phyloP scores from a whole-genome alignment of 2,797 vertebrate species.

The Onychomys leucogaster region DNA sequence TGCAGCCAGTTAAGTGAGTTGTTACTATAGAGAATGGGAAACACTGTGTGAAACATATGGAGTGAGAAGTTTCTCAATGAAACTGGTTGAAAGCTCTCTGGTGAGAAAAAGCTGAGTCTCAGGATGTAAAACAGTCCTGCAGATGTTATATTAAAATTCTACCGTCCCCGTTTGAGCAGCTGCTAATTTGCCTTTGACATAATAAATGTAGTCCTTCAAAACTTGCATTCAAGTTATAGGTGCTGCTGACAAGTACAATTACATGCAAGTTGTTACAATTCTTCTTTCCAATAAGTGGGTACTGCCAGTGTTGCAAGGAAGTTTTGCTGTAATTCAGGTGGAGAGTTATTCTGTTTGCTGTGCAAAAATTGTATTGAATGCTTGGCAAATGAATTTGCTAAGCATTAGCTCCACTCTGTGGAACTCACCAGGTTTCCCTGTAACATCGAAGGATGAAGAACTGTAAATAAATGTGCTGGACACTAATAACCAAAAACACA shows the following conservation, averaged over 20 bases:
- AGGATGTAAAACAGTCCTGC: slow-evolving; percentile 69
- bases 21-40: slow-evolving; percentile 5
- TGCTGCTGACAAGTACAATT: slow-evolving; percentile 76
- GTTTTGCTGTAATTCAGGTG: slow-evolving; percentile 44
- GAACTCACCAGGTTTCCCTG: slow-evolving; percentile 35
- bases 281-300: slow-evolving; percentile 66
- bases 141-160: slow-evolving; percentile 80
- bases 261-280: slow-evolving; percentile 55
- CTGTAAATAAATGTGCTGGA: slow-evolving; percentile 17
- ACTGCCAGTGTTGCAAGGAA: slow-evolving; percentile 49
- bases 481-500: slow-evolving; percentile 38
- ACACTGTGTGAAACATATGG: neutral
- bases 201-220: slow-evolving; percentile 74
- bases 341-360: slow-evolving; percentile 51
- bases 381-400: slow-evolving; percentile 63
- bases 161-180: slow-evolving; percentile 67
- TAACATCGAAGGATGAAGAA: slow-evolving; percentile 41
- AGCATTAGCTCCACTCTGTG: slow-evolving; percentile 50
- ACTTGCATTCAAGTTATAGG: slow-evolving; percentile 72
- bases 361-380: slow-evolving; percentile 67
- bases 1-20: neutral
- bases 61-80: slow-evolving; percentile 67
- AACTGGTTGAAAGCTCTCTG: slow-evolving; percentile 48
- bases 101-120: slow-evolving; percentile 72
- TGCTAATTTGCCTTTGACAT: slow-evolving; percentile 80